Evolutionary conservation across 2,113 vertebrate genomes (phyloP), one percentile per base, ranked within the genome.

Genomic region (Sapayoa aenigma): DNA sequence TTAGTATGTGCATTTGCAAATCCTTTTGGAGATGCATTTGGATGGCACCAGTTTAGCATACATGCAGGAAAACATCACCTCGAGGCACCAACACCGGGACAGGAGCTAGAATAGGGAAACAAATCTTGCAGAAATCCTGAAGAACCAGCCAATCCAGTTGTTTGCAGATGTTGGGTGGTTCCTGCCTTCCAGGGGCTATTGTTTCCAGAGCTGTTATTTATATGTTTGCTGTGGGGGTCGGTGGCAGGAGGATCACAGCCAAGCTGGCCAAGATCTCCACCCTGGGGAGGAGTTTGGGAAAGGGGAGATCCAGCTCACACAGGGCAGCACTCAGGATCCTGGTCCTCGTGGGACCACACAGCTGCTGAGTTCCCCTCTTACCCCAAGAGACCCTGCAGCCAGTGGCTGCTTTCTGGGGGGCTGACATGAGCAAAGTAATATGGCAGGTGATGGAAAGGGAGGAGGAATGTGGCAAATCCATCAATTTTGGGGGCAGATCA

Each of bases 151-250:
- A 79, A 84, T 63, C 69, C 75, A 37, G 62, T 89, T 17, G 2
- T 44, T 93, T 80, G 62, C 94, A 97, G 97, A 96, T 96, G 96
- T 84, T 69, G 73, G 88, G 84, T 92, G 92, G 89, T 88, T 90
- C 68, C 1, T 94, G 97, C 93, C 95, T 94, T 89, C 80, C 47
- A 59, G 90, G 90, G 77, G 41, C 74, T 90, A 75, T 95, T 92
- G 90, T 95, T 92, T 53, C 68, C 65, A 76, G 41, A 0, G 2
- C 46, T 5, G 4, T 42, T 85, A 8, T 72, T 95, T 91, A 67
- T 47, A 2, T 1, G 72, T 68, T 76, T 59, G 37, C 58, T 86
- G 2, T 2, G 28, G 44, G 62, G 47, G 37, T 56, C 0, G 1
- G 56, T 72, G 78, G 25, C 47, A 47, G 16, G 8, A 74, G 41